phyloP scores from a whole-genome alignment of 2,113 vertebrate genomes.

The Lynx canadensis region DNA sequence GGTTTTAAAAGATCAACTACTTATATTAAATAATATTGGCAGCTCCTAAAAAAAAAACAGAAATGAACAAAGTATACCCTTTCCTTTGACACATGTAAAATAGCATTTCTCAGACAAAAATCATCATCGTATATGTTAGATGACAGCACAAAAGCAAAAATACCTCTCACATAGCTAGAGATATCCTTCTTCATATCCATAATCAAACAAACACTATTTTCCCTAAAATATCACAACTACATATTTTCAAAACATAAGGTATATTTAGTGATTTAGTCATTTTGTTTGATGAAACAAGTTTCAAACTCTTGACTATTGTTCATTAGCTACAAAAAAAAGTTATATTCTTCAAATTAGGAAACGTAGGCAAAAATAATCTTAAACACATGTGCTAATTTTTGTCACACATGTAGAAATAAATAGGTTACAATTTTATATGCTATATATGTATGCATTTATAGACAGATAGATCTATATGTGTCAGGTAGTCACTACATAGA shows the following conservation, averaged over 20 bases:
- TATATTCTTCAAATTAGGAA: not conserved
- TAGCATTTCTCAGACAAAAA: constrained; percentile 46
- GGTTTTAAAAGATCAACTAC: not conserved
- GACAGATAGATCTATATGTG: not conserved
- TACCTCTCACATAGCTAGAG: not conserved
- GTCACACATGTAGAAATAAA: not conserved
- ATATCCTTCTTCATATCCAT: not conserved
- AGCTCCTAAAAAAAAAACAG: not conserved
- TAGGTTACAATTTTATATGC: not conserved
- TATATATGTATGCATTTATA: not conserved
- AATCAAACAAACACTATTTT: not conserved
- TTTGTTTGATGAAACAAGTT: constrained; percentile 14
- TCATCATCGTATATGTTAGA: constrained; percentile 55
- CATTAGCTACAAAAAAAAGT: not conserved
- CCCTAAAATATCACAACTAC: not conserved
- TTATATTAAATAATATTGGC: not conserved
- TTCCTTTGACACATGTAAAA: constrained; percentile 30
- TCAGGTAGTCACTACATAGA: not conserved
- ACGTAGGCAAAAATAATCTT: not conserved
- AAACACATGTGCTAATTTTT: not conserved
- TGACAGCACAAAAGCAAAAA: constrained; percentile 48
- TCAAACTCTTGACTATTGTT: not conserved
- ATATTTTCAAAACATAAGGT: constrained; percentile 7
- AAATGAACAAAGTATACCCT: constrained; percentile 13
- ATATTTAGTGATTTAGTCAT: constrained; percentile 39